phyloP scores from a whole-genome alignment of 2,113 vertebrate species.

The Myrmecobius fasciatus region DNA sequence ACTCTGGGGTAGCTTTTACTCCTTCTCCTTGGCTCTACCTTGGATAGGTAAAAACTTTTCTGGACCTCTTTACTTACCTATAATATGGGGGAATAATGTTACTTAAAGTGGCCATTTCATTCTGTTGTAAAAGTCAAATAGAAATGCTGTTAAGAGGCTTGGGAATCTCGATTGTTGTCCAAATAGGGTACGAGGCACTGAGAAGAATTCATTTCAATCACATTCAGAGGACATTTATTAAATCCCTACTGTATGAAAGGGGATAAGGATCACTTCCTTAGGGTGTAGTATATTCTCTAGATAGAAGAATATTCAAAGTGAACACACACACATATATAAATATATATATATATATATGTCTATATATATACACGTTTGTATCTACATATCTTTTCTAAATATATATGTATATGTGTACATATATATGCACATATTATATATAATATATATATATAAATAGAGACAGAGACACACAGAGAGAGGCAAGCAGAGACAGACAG shows the following conservation, averaged over 20 bases:
- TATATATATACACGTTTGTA: no score
- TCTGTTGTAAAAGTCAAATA: background rate
- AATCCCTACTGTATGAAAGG: background rate
- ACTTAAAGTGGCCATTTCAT: background rate
- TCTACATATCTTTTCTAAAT: no score
- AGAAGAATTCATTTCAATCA: background rate
- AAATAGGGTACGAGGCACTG: background rate
- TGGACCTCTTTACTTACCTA: background rate
- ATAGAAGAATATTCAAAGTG: no score
- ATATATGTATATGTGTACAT: no score
- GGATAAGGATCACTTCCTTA: background rate
- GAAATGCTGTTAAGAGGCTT: background rate
- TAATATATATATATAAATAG: no score
- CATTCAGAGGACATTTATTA: background rate
- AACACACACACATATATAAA: no score
- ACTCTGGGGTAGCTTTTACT: background rate
- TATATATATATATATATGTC: no score
- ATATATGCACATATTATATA: no score
- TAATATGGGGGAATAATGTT: background rate
- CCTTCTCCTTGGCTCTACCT: background rate
- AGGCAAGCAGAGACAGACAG: no score
- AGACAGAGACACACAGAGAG: no score
- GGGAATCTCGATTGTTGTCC: background rate
- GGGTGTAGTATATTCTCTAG: no score
- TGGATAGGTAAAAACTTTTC: background rate